A percentile compares a stretch with the other conserved stretches of the same genome.
Conservation (phyloP, 2,113 vertebrate species). For the Ellobius talpinus region DNA sequence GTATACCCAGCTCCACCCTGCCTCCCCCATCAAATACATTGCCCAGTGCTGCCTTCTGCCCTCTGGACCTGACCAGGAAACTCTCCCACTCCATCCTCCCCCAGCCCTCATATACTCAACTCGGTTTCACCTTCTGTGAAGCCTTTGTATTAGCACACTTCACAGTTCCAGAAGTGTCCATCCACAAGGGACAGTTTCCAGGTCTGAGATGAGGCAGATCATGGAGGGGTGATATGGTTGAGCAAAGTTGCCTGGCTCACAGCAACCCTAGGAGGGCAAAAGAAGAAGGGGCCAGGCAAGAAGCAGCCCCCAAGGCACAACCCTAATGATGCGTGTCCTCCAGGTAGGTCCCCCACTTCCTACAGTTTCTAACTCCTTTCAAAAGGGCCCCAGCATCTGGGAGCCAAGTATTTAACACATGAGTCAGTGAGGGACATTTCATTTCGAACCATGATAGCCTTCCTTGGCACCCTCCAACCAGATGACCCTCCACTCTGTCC, state of each 20-base stretch:
- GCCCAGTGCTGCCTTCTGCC: neutral
- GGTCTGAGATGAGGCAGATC: neutral
- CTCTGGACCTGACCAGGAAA: neutral
- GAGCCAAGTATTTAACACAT: neutral
- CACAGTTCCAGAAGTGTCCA: neutral
- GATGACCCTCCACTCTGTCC: too few species aligned
- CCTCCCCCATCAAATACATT: accelerated
- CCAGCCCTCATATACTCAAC: accelerated
- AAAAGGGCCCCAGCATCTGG: neutral
- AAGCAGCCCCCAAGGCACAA: neutral
- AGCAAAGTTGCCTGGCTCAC: neutral
- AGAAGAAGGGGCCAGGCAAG: neutral
- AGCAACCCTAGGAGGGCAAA: neutral
- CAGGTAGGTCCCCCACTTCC: neutral
- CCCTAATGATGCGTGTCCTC: neutral
- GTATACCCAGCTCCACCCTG: accelerated
- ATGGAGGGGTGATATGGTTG: too few species aligned
- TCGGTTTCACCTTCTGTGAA: neutral
- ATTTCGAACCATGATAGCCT: neutral
- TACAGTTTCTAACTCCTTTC: neutral
- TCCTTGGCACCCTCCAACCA: too few species aligned
- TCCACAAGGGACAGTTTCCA: neutral
- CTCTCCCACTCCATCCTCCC: accelerated
- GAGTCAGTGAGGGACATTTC: neutral
- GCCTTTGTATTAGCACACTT: neutral